Percentiles rank a stretch among this genome's conserved stretches.
Evolutionary conservation across 2,113 vertebrate genomes (phyloP).

Genomic region (Lamprotornis superbus): DNA sequence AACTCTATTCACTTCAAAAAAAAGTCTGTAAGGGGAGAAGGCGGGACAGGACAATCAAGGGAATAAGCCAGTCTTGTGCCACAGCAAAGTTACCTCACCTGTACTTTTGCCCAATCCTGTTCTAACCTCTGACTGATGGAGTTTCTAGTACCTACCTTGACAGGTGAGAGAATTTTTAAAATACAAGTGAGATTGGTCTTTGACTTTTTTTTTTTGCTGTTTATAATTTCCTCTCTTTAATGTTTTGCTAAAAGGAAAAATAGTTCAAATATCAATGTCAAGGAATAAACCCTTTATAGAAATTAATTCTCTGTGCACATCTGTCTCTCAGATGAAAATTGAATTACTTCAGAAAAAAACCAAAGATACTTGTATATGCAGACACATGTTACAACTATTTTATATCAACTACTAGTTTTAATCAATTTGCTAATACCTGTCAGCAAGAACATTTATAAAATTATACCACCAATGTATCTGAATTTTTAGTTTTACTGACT

Average conservation of each 20-base stretch:
- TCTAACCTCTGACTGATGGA: not conserved
- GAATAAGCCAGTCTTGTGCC: not conserved
- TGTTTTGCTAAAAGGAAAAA: not conserved
- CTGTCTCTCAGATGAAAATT: not conserved
- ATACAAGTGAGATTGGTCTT: not conserved
- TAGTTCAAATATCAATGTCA: not conserved
- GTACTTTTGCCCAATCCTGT: not conserved
- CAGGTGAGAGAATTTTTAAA: not conserved
- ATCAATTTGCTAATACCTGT: not conserved
- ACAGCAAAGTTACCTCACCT: not conserved
- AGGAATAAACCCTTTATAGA: not conserved
- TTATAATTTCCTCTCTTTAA: not conserved
- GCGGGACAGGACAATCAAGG: not conserved
- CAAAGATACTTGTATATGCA: not conserved
- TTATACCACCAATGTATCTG: not conserved
- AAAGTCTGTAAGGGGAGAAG: not conserved
- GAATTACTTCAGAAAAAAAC: not conserved
- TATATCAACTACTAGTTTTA: not conserved
- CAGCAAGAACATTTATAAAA: not conserved
- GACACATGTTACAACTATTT: not conserved
- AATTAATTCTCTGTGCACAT: not conserved
- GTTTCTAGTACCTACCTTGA: not conserved
- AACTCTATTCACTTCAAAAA: not conserved
- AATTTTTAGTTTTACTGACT: not conserved
- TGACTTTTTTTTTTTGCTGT: not conserved